Evolutionary conservation across 2,113 vertebrate genomes (phyloP).

Genomic region (Neodontobutis hainanensis): DNA sequence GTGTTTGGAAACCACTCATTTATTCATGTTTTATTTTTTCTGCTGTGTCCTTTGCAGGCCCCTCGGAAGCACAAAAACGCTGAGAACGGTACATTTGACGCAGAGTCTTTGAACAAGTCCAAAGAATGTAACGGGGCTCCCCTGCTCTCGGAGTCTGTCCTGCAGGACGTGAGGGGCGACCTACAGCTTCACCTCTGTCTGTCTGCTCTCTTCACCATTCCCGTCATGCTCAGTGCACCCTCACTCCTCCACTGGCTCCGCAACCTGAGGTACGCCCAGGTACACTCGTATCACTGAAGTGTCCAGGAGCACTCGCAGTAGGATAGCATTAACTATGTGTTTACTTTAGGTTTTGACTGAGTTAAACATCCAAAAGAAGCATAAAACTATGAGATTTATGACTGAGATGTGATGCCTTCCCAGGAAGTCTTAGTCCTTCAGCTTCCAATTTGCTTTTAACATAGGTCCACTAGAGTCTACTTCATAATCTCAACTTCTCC

Average conservation of each 20-base stretch:
- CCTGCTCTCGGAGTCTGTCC: constrained; percentile 59
- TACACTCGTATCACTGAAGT: neutral
- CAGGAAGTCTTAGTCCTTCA: too few species aligned
- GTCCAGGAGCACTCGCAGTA: neutral
- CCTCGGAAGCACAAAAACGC: constrained; percentile 60
- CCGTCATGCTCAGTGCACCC: constrained; percentile 84
- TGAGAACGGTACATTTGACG: constrained; percentile 39
- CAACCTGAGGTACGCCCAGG: constrained; percentile 87
- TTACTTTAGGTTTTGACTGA: too few species aligned
- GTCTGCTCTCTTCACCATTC: constrained; percentile 82
- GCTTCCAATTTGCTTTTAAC: too few species aligned
- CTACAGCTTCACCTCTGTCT: constrained; percentile 87
- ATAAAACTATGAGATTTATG: too few species aligned
- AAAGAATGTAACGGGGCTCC: constrained; percentile 56
- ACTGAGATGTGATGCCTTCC: too few species aligned
- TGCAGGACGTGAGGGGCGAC: constrained; percentile 79
- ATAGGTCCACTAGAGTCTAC: too few species aligned
- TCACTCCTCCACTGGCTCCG: constrained; percentile 92
- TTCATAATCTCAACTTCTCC: too few species aligned
- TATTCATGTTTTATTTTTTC: too few species aligned
- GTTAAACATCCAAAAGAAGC: too few species aligned
- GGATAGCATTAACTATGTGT: too few species aligned
- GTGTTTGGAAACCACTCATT: neutral
- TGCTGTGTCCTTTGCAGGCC: constrained; percentile 46
- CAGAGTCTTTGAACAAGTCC: neutral